Conservation (phyloP, 1,140 invertebrate genomes). For the Aporrectodea caliginosa region DNA sequence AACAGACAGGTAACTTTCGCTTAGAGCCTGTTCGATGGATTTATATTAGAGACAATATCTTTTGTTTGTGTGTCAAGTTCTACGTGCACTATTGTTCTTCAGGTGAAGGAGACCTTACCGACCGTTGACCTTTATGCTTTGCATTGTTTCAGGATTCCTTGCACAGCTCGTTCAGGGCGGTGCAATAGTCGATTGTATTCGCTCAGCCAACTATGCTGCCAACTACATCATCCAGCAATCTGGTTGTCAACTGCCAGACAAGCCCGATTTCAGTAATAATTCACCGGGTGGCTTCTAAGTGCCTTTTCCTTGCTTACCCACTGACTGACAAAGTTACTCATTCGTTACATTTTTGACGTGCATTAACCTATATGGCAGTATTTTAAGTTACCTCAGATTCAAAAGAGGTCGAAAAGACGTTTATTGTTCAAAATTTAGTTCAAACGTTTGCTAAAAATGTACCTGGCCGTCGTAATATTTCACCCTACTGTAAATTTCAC, state of each 20-base stretch:
- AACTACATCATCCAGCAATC: constrained; percentile 34
- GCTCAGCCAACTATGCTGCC: constrained; percentile 64
- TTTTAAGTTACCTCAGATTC: not conserved
- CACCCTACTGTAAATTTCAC: too few relatives aligned
- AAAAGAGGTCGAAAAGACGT: not conserved
- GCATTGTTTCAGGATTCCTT: constrained; percentile 64
- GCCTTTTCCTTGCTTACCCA: not conserved
- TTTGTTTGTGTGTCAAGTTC: too few relatives aligned
- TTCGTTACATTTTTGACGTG: not conserved
- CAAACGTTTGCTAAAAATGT: too few relatives aligned
- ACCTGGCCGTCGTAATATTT: too few relatives aligned
- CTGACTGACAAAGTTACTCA: not conserved
- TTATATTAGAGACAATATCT: too few relatives aligned
- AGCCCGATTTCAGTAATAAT: constrained; percentile 36
- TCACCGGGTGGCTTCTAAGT: constrained; percentile 7
- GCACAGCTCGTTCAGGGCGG: constrained; percentile 80
- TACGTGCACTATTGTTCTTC: too few relatives aligned
- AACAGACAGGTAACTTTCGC: too few relatives aligned
- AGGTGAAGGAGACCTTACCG: too few relatives aligned
- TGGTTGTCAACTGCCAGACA: constrained; percentile 29
- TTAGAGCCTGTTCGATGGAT: too few relatives aligned
- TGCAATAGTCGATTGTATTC: constrained; percentile 72
- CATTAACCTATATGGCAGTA: not conserved
- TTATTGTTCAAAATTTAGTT: not conserved
- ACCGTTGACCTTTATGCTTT: too few relatives aligned